phyloP scores from a whole-genome alignment of 1,140 invertebrate genomes.

The Eubasilissa regina region DNA sequence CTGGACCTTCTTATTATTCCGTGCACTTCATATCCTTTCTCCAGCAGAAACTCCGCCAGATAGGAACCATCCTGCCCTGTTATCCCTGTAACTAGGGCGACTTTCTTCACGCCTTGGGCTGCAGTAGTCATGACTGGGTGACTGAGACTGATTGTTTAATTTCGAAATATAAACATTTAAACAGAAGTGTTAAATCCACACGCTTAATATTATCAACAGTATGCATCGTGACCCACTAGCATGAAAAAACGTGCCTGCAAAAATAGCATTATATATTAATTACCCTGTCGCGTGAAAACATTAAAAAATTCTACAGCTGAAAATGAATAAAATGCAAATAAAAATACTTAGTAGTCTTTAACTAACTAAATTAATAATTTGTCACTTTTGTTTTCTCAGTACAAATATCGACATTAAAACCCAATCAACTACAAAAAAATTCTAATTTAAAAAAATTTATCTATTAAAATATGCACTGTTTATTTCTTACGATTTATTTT shows the following conservation, averaged over 20 bases:
- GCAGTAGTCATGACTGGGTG: background rate
- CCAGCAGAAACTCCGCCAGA: constrained; percentile 94
- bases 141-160: background rate
- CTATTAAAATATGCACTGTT: too few species aligned
- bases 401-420: too few species aligned
- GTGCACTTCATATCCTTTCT: constrained; percentile 97
- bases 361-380: too few species aligned
- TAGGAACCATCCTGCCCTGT: constrained; percentile 99
- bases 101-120: constrained; percentile 67
- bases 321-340: too few species aligned
- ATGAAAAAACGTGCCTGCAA: background rate
- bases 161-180: background rate
- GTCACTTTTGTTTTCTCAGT: too few species aligned
- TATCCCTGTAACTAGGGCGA: constrained; percentile 93
- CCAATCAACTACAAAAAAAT: too few species aligned
- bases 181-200: constrained; percentile 22
- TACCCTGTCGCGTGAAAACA: too few species aligned
- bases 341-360: too few species aligned
- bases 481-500: too few species aligned
- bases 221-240: background rate
- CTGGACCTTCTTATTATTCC: constrained; percentile 95
- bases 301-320: too few species aligned
- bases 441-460: too few species aligned
- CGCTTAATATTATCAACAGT: constrained; percentile 6
- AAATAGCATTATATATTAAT: too few species aligned